Evolutionary conservation across 1,140 invertebrate species (phyloP).

Genomic region (Colletes gigas): DNA sequence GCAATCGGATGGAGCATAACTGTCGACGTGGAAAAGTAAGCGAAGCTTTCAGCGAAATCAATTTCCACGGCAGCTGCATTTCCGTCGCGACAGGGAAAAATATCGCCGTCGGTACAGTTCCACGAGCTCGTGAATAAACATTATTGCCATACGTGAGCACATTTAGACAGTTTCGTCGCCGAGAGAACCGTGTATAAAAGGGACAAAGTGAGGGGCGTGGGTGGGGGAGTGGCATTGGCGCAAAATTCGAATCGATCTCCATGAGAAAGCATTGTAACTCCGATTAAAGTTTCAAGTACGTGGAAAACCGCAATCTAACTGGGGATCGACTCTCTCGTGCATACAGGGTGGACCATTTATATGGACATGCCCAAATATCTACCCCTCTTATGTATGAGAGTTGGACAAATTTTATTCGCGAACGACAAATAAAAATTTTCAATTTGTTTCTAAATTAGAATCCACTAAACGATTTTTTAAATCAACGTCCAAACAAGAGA

Average conservation of each 20-base stretch:
- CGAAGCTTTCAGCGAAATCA: constrained; percentile 4
- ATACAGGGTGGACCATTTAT: not conserved
- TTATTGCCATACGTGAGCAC: constrained; percentile 2
- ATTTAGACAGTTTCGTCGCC: not conserved
- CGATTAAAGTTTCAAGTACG: constrained; percentile 35
- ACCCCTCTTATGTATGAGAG: too few relatives aligned
- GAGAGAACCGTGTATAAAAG: too few relatives aligned
- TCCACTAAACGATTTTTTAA: too few relatives aligned
- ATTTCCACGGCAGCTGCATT: constrained; percentile 10
- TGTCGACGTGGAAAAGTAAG: not conserved
- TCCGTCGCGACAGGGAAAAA: not conserved
- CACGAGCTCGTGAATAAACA: not conserved
- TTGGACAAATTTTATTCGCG: too few relatives aligned
- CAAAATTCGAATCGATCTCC: constrained; percentile 20
- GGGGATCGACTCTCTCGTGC: not conserved
- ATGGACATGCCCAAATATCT: too few relatives aligned
- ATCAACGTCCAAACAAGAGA: too few relatives aligned
- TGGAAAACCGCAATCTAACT: constrained; percentile 21
- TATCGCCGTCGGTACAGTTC: constrained; percentile 9
- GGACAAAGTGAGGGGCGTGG: too few relatives aligned
- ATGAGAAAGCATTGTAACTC: not conserved
- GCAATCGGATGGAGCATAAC: not conserved
- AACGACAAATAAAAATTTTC: too few relatives aligned
- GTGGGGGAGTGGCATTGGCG: too few relatives aligned
- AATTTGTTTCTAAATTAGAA: too few relatives aligned